Evolutionary conservation across 2,113 vertebrate genomes (phyloP), one percentile per base, ranked within the genome.

Genomic region (Phaethon lepturus): DNA sequence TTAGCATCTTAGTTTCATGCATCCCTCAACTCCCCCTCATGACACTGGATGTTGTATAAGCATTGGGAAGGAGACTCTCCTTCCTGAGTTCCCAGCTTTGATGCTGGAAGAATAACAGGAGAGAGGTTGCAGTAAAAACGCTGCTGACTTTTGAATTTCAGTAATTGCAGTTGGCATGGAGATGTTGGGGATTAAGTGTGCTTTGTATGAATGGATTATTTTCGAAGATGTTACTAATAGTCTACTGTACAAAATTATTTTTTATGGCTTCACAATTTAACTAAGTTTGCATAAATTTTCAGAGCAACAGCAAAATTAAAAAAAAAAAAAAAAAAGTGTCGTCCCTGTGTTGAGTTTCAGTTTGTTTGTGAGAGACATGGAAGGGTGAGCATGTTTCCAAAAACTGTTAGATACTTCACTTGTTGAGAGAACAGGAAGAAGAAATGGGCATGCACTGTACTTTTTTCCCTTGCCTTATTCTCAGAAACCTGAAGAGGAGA

Each of bases 11-110:
- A 66, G 18, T 62, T 29, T 78, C 3, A 0, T 49, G 50, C 44
- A 85, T 77, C 16, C 19, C 18, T 78, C 17, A 40, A 1, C 18
- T 75, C 5, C 22, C 4, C 0, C 0, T 1, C 9, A 1, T 29
- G 42, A 11, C 17, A 19, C 35, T 40, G 68, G 8, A 29, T 66
- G 24, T 45, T 3, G 0, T 56, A 20, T 7, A 52, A 84, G 42
- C 8, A 7, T 35, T 52, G 12, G 42, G 42, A 91, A 93, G 42
- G 42, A 89, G 33, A 20, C 1, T 0, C 3, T 38, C 14, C 45
- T 92, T 63, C 29, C 16, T 12, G 26, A 87, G 10, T 85, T 95
- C 8, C 11, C 17, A 66, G 22, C 87, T 91, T 75, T 38, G n/a
- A 11, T 85, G 35, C 64, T 75, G 52, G 11, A 50, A 89, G 55